A percentile compares a stretch with the other conserved stretches of the same genome.
Conservation (phyloP, 2,888 invertebrate species). For the Eupithecia abbreviata region DNA sequence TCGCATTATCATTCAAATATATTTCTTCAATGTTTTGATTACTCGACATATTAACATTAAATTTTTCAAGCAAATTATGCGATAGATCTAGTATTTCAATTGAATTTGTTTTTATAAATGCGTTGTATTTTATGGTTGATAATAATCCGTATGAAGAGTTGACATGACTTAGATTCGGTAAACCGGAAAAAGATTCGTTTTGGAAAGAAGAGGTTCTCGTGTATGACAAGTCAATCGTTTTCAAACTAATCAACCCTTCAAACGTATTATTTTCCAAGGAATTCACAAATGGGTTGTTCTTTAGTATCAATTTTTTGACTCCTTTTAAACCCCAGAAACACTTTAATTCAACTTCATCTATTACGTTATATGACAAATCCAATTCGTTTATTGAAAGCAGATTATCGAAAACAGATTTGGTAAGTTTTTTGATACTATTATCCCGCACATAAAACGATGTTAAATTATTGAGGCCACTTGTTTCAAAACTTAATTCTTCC, state of each 20-base stretch:
- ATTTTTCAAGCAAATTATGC: constrained; percentile 41
- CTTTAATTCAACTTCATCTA: constrained; percentile 29
- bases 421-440: constrained; percentile 34
- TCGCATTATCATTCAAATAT: constrained; percentile 40
- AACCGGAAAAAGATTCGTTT: constrained; percentile 40
- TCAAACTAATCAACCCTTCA: constrained; percentile 32
- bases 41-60: constrained; percentile 40
- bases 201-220: constrained; percentile 27
- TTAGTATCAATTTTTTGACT: constrained; percentile 21
- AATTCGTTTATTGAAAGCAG: constrained; percentile 30
- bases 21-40: constrained; percentile 38
- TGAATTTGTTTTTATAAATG: constrained; percentile 36
- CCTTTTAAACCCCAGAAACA: constrained; percentile 31
- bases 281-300: constrained; percentile 31
- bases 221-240: constrained; percentile 31
- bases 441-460: constrained; percentile 24
- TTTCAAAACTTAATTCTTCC: constrained; percentile 31
- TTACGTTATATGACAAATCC: constrained; percentile 38
- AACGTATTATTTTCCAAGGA: constrained; percentile 31
- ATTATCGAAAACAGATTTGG: constrained; percentile 24
- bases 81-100: constrained; percentile 40
- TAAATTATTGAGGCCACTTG: constrained; percentile 27
- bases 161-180: constrained; percentile 27
- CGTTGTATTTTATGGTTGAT: constrained; percentile 35
- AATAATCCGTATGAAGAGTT: constrained; percentile 43